phyloP scores from a whole-genome alignment of 2,797 vertebrate genomes.

The Amblyopsis hoosieri region DNA sequence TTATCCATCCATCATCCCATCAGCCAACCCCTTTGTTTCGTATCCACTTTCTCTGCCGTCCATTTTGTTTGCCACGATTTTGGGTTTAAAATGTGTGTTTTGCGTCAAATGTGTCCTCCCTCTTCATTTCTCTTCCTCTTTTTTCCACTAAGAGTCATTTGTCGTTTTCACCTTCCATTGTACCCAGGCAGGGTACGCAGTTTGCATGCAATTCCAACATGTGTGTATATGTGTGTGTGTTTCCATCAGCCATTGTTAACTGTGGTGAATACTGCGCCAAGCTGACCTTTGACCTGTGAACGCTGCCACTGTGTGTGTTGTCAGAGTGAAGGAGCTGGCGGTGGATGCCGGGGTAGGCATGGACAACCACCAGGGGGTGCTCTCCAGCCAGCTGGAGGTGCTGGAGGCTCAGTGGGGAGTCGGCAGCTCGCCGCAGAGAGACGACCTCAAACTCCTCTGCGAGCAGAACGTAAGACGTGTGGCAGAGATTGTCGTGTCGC shows the following conservation, averaged over 20 bases:
- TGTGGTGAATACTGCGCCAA: not conserved
- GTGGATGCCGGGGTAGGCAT: conserved; percentile 77
- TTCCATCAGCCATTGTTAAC: not conserved
- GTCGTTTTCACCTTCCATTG: not conserved
- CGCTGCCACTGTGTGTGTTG: conserved; percentile 9
- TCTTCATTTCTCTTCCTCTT: no score
- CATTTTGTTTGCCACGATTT: no score
- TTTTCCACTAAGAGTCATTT: no score
- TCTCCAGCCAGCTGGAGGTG: conserved; percentile 89
- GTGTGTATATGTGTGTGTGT: not conserved
- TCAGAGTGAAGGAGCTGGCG: conserved; percentile 89
- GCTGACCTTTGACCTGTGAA: not conserved
- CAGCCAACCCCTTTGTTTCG: not conserved
- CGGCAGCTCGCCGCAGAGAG: conserved; percentile 93
- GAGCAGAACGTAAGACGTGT: conserved; percentile 91
- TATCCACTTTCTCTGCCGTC: not conserved
- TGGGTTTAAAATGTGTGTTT: no score
- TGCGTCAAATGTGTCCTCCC: not conserved
- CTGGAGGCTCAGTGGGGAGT: conserved; percentile 95
- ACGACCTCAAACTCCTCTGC: conserved; percentile 96
- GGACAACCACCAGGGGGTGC: conserved; percentile 82
- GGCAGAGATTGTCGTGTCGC: no score
- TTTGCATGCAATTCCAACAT: conserved; percentile 1
- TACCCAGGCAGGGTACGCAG: not conserved
- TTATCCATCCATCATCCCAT: not conserved